Conservation (phyloP, 1,140 invertebrate species). For the Panagrolaimus sp. region DNA sequence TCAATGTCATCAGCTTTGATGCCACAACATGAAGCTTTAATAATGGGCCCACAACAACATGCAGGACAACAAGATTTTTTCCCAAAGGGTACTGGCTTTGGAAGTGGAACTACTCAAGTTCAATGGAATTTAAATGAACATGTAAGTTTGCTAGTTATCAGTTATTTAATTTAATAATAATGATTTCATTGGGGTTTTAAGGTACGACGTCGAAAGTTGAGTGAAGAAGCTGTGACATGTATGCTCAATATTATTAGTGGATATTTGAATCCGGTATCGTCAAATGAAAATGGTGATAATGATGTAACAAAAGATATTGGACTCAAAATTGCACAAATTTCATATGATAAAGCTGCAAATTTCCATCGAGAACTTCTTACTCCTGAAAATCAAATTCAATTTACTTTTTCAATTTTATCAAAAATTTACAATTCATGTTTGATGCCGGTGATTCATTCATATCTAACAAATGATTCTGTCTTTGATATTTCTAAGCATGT, state of each 20-base stretch:
- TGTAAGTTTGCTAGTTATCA: too few relatives aligned
- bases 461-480: conserved; percentile 9
- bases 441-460: neutral
- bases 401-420: neutral
- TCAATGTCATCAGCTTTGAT: neutral
- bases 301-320: neutral
- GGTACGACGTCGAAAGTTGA: conserved; percentile 77
- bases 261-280: neutral
- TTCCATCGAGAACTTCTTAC: neutral
- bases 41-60: neutral
- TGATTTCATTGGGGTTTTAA: too few relatives aligned
- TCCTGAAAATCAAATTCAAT: neutral
- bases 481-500: conserved; percentile 3
- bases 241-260: conserved; percentile 63
- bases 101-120: conserved; percentile 83
- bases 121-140: conserved; percentile 91
- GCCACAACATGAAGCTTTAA: neutral
- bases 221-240: conserved; percentile 86
- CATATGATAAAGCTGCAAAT: neutral
- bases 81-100: conserved; percentile 88
- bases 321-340: neutral
- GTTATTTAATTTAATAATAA: too few relatives aligned
- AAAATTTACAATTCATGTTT: neutral
- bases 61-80: conserved; percentile 61
- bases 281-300: neutral